phyloP scores from a whole-genome alignment of 2,797 vertebrate species.

The Galaxias olidus region DNA sequence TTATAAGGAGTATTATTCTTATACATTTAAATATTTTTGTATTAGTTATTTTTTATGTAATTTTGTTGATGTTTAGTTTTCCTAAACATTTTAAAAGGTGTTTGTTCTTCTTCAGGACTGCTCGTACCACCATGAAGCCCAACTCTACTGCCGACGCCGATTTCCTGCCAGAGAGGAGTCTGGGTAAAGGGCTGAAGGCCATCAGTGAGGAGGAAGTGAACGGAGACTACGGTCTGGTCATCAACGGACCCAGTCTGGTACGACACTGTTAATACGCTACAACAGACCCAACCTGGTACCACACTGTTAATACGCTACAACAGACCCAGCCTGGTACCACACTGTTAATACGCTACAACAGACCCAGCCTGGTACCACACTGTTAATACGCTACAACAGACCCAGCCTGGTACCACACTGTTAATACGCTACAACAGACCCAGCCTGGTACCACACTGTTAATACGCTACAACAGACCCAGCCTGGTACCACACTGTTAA shows the following conservation, averaged over 20 bases:
- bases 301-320: neutral
- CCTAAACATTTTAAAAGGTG: neutral
- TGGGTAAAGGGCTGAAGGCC: conserved; percentile 48
- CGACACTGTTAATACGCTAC: conserved; percentile 16
- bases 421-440: too few relatives aligned
- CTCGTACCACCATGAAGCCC: conserved; percentile 81
- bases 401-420: too few relatives aligned
- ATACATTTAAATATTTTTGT: too few relatives aligned
- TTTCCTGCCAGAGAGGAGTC: conserved; percentile 47
- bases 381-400: neutral
- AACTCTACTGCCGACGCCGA: conserved; percentile 52
- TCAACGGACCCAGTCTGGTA: conserved; percentile 94
- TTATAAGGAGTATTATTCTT: too few relatives aligned
- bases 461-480: too few relatives aligned
- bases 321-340: too few relatives aligned
- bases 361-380: too few relatives aligned
- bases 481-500: too few relatives aligned
- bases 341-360: too few relatives aligned
- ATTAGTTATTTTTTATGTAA: too few relatives aligned
- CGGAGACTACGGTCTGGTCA: conserved; percentile 86
- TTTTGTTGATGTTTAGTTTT: too few relatives aligned
- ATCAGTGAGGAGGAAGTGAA: conserved; percentile 76
- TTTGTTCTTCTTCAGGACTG: conserved; percentile 68
- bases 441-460: too few relatives aligned
- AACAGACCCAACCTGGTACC: neutral